Evolutionary conservation across 2,888 invertebrate species (phyloP), one percentile per base, ranked within the genome.

Genomic region (Amphipyra tragopoginis): DNA sequence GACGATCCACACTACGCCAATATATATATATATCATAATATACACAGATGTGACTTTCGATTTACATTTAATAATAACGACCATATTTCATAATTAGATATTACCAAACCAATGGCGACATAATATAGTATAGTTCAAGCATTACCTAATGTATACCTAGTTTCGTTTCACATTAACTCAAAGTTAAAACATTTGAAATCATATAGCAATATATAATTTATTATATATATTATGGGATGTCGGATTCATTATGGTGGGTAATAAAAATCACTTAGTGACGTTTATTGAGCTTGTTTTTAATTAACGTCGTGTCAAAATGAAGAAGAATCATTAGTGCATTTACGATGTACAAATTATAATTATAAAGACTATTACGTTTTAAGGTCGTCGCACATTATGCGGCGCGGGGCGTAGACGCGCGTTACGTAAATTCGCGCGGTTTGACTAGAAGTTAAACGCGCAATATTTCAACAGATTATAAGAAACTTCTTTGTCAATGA

Each of bases 261-360:
- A 86, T 86, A 86, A 86, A 86, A 73, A 80, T 82, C 82, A 77
- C 75, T 77, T 79, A 79, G 79, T 81, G 78, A 84, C 82, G 81
- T 86, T 86, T 81, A 80, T 77, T 51, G 65, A 62, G 51, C 60
- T 50, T 39, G 63, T 58, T 76, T 79, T 79, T 76, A 77, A 77
- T 77, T 77, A 79, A 77, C 64, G 55, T 52, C 50, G 77, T 73
- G 79, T 77, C 77, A 77, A 76, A 76, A 70, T 64, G 73, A 71
- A 65, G 72, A 76, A 72, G 74, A 75, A 56, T 75, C 65, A 78
- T 78, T 78, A 77, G 59, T 65, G 54, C 72, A 66, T 72, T 75
- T 75, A 78, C 52, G 66, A 70, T 56, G 61, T 65, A 77, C 75
- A 69, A 65, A 73, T 75, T 72, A 62, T 68, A 61, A 67, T 65